Base-by-base conservation (phyloP, 1,140 invertebrate genomes). In the Eulimnadia texana region DNA sequence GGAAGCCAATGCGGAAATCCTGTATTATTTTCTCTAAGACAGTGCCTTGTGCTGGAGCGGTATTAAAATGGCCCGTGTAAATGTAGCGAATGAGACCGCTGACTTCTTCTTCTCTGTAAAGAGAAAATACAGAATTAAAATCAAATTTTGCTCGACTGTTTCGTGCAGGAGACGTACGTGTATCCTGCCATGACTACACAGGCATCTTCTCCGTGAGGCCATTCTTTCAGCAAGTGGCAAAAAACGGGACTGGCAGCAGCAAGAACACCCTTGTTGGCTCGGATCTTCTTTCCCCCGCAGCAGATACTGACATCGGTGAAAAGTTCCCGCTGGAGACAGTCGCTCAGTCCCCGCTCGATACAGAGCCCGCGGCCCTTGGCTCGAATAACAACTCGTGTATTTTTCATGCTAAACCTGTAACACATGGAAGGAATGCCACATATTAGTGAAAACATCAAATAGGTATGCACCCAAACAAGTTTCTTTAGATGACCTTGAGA, bases 251-350 rank as follows among this genome's bases (percentile, higher is more conserved):
- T 57, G 28, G 55, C 55, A 13, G 55, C 55, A 33, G 55, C 55
- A 23, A 57, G 33, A n/a, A 57, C 55, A n/a, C 55, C 55, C 33
- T 57, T 57, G 22, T 57, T 57, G 23, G 55, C 55, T 27, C 55
- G 55, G 10, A 57, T 28, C 25, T 57, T 57, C 25, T 57, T 57
- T 19, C 55, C 28, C 22, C 55, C 55, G 33, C 55, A 57, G 16
- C 22, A 9, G n/a, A 57, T 27, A 22, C 20, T 57, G 6, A 57
- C 25, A 33, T 57, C 55, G 33, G 55, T 33, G 33, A 57, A 57
- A 27, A 57, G 33, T 57, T 57, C 55, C 25, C 33, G 27, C n/a
- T 57, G 55, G 11, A 57, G 25, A 57, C 55, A 57, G 33, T 57
- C 55, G 29, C 22, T 23, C 16, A 57, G 33, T 20, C 55, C 55